phyloP scores from a whole-genome alignment of 2,113 vertebrate species.

The Vimba vimba region DNA sequence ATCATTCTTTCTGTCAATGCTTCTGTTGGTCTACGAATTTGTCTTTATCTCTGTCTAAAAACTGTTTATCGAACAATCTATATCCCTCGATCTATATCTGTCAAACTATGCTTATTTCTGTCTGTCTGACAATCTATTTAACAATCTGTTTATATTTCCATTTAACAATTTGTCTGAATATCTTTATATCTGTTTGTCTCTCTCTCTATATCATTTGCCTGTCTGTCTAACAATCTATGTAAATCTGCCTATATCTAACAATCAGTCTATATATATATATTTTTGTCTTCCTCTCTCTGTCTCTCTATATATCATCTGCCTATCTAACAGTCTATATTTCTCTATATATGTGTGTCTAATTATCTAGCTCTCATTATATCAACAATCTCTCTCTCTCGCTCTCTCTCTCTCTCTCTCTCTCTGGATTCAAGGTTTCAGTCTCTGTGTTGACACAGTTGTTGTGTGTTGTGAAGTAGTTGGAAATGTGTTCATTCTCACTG shows the following conservation, averaged over 20 bases:
- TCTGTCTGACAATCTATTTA: background rate
- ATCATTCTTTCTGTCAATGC: no score
- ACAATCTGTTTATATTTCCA: background rate
- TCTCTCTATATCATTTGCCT: background rate
- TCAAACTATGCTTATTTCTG: background rate
- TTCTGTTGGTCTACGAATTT: background rate
- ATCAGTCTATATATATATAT: background rate
- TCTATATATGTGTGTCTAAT: background rate
- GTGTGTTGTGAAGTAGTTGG: background rate
- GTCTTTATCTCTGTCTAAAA: background rate
- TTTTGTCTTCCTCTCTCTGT: background rate
- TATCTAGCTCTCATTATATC: background rate
- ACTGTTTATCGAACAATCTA: background rate
- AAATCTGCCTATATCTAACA: background rate
- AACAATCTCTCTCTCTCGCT: background rate
- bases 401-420: background rate
- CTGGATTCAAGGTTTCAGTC: background rate
- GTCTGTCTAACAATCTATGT: background rate
- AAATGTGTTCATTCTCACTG: conserved; percentile 1
- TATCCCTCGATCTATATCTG: background rate
- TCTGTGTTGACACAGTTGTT: background rate
- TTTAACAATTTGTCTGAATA: background rate
- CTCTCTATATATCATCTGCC: background rate
- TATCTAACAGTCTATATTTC: background rate
- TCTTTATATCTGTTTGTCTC: background rate